phyloP scores from a whole-genome alignment of 2,888 invertebrate genomes.

The Aporophyla lueneburgensis region DNA sequence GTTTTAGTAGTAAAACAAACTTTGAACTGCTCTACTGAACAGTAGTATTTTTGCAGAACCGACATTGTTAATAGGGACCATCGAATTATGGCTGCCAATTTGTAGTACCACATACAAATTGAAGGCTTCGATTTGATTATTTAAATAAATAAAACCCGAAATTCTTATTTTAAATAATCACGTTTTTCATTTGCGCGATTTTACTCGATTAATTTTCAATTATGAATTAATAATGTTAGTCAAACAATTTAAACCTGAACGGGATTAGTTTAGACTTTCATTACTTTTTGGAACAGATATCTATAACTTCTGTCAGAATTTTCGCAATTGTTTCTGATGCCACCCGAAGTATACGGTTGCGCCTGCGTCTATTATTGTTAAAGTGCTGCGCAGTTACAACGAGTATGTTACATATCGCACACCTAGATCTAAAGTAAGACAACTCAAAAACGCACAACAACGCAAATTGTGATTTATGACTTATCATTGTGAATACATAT shows the following conservation, averaged over 20 bases:
- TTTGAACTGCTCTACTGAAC: too few relatives aligned
- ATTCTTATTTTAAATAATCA: too few relatives aligned
- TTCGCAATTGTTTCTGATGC: neutral
- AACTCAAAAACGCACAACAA: too few relatives aligned
- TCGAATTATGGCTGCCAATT: neutral
- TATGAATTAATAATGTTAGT: too few relatives aligned
- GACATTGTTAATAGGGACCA: too few relatives aligned
- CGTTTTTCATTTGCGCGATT: neutral
- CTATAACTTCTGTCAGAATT: neutral
- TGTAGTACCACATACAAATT: neutral
- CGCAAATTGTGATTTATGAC: too few relatives aligned
- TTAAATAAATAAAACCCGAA: neutral
- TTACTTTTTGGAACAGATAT: neutral
- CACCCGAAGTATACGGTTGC: neutral
- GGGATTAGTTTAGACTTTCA: neutral
- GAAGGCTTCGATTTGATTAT: neutral
- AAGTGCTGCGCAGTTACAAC: neutral
- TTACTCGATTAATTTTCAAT: neutral
- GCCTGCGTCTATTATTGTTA: neutral
- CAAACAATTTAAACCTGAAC: neutral
- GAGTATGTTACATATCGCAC: too few relatives aligned
- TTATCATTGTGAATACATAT: too few relatives aligned
- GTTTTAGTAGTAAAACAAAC: too few relatives aligned
- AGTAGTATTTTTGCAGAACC: too few relatives aligned
- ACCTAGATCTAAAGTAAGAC: too few relatives aligned